A percentile compares a stretch with the other conserved stretches of the same genome.
These are phyloP conservation scores for Macaria notata DNA, from an alignment of 2,888 invertebrate species.

Conservation along the genomic window DNA sequence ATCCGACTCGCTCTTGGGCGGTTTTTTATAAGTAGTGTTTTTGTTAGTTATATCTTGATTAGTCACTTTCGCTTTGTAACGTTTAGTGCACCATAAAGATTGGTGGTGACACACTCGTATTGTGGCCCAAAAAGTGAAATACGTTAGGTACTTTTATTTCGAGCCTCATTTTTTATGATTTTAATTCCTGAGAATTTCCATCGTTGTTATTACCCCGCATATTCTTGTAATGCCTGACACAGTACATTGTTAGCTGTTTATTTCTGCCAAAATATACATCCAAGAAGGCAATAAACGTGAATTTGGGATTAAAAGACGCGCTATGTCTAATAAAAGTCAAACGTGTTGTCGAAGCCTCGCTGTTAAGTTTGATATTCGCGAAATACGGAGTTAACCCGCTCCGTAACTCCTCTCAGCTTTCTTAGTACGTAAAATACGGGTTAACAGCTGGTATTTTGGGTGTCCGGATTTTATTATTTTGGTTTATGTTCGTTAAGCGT, in stretches of 20 bases:
- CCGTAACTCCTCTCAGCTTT: conserved; percentile 30
- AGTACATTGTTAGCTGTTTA: neutral
- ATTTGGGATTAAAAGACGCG: conserved; percentile 13
- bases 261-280: neutral
- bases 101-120: too few relatives aligned
- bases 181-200: too few relatives aligned
- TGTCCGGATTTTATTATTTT: conserved; percentile 52
- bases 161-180: too few relatives aligned
- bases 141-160: too few relatives aligned
- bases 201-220: too few relatives aligned
- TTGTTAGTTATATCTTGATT: too few relatives aligned
- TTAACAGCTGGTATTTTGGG: conserved; percentile 50
- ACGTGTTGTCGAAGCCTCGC: conserved; percentile 19
- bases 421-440: conserved; percentile 52
- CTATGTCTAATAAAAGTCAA: conserved; percentile 24
- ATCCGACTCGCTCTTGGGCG: too few relatives aligned
- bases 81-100: too few relatives aligned
- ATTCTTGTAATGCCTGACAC: too few relatives aligned
- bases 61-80: too few relatives aligned
- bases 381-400: conserved; percentile 25
- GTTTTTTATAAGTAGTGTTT: too few relatives aligned
- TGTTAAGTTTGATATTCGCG: conserved; percentile 33
- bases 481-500: conserved; percentile 43
- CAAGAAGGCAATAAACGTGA: conserved; percentile 11
- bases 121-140: too few relatives aligned